Conservation (phyloP, 2,113 vertebrate species). For the Onychostruthus taczanowskii region DNA sequence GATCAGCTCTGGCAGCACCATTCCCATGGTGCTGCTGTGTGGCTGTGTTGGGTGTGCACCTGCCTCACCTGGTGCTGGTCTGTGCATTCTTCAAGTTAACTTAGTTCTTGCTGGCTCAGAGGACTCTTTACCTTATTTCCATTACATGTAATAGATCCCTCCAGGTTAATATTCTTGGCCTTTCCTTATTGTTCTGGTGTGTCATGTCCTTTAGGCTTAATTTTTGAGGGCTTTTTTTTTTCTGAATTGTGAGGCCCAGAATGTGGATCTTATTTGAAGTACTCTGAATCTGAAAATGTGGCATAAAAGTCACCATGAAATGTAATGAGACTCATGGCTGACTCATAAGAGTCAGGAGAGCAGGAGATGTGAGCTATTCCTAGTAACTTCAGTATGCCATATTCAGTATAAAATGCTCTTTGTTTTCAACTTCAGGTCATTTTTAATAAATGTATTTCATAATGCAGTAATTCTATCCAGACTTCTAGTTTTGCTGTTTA, state of each 20-base stretch:
- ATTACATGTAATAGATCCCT: not conserved
- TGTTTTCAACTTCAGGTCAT: not conserved
- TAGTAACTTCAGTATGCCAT: not conserved
- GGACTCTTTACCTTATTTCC: not conserved
- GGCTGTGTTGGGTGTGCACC: fast-evolving
- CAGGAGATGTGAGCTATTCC: not conserved
- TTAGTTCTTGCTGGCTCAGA: not conserved
- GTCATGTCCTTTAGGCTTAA: not conserved
- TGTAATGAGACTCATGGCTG: not conserved
- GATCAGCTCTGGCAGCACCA: fast-evolving
- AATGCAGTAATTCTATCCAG: not conserved
- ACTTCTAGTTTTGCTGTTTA: not conserved
- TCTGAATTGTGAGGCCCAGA: not conserved
- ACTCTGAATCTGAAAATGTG: not conserved
- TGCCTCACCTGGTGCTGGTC: fast-evolving
- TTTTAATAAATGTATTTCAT: not conserved
- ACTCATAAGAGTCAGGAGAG: not conserved
- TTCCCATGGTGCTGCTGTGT: fast-evolving
- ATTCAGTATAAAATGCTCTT: not conserved
- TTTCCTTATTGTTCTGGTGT: not conserved
- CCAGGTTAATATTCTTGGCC: not conserved
- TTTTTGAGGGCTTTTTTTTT: not conserved
- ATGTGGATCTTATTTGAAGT: not conserved
- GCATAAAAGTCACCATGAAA: not conserved
- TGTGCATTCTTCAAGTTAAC: not conserved